Conservation (phyloP, 2,113 vertebrate species). For the Mohoua ochrocephala region DNA sequence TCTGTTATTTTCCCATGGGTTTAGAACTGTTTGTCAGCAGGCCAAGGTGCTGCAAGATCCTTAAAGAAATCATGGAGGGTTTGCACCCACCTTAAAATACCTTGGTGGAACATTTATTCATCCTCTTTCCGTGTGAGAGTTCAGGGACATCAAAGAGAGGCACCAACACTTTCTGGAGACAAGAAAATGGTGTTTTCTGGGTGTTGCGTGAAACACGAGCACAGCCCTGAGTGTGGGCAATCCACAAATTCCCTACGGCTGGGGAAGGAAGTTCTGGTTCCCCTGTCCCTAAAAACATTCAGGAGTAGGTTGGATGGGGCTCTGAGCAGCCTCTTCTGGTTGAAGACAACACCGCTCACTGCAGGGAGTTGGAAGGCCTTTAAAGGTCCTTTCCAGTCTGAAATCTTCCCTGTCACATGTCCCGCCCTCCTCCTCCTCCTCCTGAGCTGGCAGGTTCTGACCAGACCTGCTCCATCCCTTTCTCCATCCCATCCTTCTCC, state of each 20-base stretch:
- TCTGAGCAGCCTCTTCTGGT: background rate
- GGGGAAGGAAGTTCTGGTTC: background rate
- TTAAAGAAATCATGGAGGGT: background rate
- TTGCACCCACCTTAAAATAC: background rate
- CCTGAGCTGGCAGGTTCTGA: background rate
- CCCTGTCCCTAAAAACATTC: background rate
- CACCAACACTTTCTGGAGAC: background rate
- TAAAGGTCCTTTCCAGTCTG: background rate
- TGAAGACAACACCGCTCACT: background rate
- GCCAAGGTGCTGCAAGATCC: background rate
- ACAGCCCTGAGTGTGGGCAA: background rate
- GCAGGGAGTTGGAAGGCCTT: background rate
- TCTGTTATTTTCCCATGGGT: background rate
- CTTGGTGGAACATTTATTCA: background rate
- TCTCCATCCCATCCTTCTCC: background rate
- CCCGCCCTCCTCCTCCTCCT: background rate
- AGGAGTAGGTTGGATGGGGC: accelerated
- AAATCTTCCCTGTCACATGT: background rate
- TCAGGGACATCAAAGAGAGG: background rate
- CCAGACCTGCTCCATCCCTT: background rate
- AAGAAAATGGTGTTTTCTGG: background rate
- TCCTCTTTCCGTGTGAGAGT: background rate
- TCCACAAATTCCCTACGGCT: background rate
- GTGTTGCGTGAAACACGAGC: background rate
- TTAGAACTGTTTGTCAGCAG: background rate